Conservation (phyloP, 2,113 vertebrate species). For the Eurystomus gularis region DNA sequence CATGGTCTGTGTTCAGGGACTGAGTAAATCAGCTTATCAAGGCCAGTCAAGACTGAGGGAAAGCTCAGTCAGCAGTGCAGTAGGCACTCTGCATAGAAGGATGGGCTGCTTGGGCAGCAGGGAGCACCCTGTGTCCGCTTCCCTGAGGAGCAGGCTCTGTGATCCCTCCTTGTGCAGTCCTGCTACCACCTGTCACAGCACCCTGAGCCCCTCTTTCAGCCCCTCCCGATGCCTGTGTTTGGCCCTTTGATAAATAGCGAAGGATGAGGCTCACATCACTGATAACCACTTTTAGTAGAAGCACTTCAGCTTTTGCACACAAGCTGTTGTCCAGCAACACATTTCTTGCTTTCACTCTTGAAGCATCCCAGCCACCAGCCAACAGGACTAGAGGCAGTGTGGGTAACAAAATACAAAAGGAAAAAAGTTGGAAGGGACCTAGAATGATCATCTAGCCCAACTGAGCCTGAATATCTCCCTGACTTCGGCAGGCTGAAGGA, state of each 20-base stretch:
- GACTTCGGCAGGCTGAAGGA: neutral
- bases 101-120: neutral
- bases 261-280: neutral
- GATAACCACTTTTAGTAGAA: neutral
- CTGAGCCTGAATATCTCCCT: neutral
- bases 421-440: neutral
- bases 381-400: accelerated
- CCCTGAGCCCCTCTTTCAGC: neutral
- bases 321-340: neutral
- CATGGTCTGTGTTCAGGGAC: neutral
- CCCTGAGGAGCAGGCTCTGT: neutral
- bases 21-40: neutral
- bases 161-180: neutral
- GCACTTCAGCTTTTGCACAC: neutral
- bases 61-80: neutral
- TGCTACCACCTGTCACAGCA: neutral
- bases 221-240: neutral
- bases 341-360: neutral
- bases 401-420: neutral
- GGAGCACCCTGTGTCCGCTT: neutral
- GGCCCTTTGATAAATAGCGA: neutral
- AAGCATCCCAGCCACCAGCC: neutral
- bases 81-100: neutral
- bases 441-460: neutral
- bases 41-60: neutral